These are phyloP conservation scores for Misgurnus mizolepis DNA, from an alignment of 2,113 vertebrate genomes.

Conservation along the genomic window DNA sequence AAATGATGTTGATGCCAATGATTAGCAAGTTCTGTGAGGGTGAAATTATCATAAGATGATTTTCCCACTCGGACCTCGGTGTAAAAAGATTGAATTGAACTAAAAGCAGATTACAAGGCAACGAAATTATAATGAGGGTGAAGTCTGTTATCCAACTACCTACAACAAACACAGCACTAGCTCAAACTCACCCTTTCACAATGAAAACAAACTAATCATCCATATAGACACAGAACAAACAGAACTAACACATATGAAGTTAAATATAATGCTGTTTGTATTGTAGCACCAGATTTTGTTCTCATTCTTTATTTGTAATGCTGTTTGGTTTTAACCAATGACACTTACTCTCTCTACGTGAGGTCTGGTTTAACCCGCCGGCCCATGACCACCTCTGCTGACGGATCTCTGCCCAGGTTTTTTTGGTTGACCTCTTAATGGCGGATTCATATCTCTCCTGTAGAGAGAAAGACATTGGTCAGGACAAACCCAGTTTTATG, in stretches of 20 bases:
- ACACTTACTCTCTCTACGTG: constrained; percentile 89
- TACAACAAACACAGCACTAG: neutral
- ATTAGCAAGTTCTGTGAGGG: constrained; percentile 11
- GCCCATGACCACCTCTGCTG: constrained; percentile 98
- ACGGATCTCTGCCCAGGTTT: constrained; percentile 96
- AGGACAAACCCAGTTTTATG: too few species aligned
- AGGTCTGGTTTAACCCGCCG: constrained; percentile 89
- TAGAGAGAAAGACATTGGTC: neutral
- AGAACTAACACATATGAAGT: neutral
- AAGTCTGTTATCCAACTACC: neutral
- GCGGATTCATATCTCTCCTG: constrained; percentile 94
- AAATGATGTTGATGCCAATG: constrained; percentile 18
- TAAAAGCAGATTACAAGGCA: neutral
- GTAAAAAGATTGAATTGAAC: neutral
- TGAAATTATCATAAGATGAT: neutral
- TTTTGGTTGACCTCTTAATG: constrained; percentile 91
- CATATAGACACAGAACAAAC: neutral
- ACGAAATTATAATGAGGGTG: constrained; percentile 7
- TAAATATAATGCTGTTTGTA: neutral
- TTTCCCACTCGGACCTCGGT: neutral
- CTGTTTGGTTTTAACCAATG: neutral
- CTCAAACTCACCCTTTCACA: neutral
- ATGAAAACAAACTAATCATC: neutral
- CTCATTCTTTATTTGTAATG: neutral
- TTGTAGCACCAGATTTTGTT: neutral